Evolutionary conservation across 2,888 invertebrate species (phyloP), one percentile per base, ranked within the genome.

Genomic region (Cantharis nigra): DNA sequence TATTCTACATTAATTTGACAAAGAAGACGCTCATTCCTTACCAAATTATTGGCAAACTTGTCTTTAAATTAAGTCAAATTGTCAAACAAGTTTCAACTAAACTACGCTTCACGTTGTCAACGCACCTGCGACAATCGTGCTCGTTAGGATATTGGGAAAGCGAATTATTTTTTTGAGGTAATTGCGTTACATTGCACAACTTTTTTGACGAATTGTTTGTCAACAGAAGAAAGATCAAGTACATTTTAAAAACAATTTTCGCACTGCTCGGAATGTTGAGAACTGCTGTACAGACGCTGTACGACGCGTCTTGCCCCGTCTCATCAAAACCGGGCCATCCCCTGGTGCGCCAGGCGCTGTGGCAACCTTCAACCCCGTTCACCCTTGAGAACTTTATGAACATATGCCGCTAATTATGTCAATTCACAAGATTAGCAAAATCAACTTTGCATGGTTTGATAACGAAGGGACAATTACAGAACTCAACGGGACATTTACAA

Each of bases 291-390:
- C 70, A 78, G 75, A 76, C 76, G 76, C 72, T 63, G 71, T 72
- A 69, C 67, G 76, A 71, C 72, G 71, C 78, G 78, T 75, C 77
- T 77, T 75, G 69, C 71, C 74, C 74, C 74, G 71, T 78, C 75
- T 73, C 72, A 71, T 75, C 78, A 74, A 49, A 49, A 78, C 74
- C 71, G 76, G 78, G 76, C 71, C 74, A 73, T 71, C 74, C 74
- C 75, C 67, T 67, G 74, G 78, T 74, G 74, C 78, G 78, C 73
- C 76, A 69, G 74, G 74, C 74, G 69, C 76, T 78, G 76, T 71
- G 78, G 78, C 73, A 78, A 73, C 78, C 76, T 78, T 78, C 75
- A 70, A 77, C 75, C 78, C 78, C 75, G 75, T 75, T 23, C 69
- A 26, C 69, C 71, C 70, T 28, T 75, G 65, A 69, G 63, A 72